Base-by-base conservation (phyloP, 2,888 invertebrate species). In the Synergus japonicus region DNA sequence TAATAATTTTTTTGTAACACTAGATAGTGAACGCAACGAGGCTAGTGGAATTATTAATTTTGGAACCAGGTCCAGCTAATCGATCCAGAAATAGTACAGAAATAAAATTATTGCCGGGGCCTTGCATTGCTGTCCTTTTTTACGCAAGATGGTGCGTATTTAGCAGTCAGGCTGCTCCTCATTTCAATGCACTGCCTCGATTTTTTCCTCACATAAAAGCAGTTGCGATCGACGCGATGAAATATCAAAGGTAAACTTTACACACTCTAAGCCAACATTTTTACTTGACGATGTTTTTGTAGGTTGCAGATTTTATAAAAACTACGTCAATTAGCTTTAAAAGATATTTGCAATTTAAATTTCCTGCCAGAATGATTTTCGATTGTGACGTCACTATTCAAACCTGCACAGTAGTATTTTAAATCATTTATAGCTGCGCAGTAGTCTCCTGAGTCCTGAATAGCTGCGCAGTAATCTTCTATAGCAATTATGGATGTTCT, bases 61-160 rank as follows among this genome's bases (percentile, higher is more conserved):
- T 94, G 0, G 94, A 96, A 87, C 93, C 94, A 29, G 95, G 95
- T 81, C 95, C 95, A 84, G 95, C 95, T 7, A 94, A 96, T 83
- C 94, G 95, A 58, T 93, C 93, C 41, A 90, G 88, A 82, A 88
- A 81, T 8, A 87, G 85, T 4, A 90, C 89, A 67, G 87, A 90
- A 60, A 86, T 86, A n/a, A 95, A 94, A 86, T 94, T 95, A 37
- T 92, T 93, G 64, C 93, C 94, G 46, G 95, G 94, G 2, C 93
- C 93, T 81, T 97, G 97, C 92, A 94, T 97, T 1, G 92, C 97
- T 29, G 95, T 98, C 4, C 93, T 98, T 86, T 98, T 99, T 92
- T 98, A 96, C 92, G 97, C 98, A 0, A 95, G 95, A 83, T 96
- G 96, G 90, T 99, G 99, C 89, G 96, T 97, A 2, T 98, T 98